Conservation (phyloP, 2,797 vertebrate species). For the Anniella stebbinsi region DNA sequence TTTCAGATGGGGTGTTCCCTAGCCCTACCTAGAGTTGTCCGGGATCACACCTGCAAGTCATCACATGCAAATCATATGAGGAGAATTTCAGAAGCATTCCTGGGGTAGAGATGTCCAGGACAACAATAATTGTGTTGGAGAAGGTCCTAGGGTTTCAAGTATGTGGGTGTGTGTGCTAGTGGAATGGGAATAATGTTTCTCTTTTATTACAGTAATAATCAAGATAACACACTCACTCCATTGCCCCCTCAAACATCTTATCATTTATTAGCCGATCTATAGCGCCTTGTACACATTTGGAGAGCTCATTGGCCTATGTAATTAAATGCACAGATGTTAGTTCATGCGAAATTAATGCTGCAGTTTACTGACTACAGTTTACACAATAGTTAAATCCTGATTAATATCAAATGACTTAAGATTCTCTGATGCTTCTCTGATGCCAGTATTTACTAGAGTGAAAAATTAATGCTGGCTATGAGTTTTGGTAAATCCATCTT, state of each 20-base stretch:
- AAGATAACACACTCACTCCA: background rate
- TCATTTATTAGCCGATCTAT: background rate
- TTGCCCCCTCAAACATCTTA: background rate
- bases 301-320: constrained; percentile 38
- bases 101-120: background rate
- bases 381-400: constrained; percentile 47
- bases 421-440: constrained; percentile 52
- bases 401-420: constrained; percentile 57
- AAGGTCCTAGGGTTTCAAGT: background rate
- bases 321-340: constrained; percentile 23
- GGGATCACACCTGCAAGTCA: background rate
- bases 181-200: background rate
- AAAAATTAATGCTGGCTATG: constrained; percentile 55
- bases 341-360: constrained; percentile 25
- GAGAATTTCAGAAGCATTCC: background rate
- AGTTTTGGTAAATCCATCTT: constrained; percentile 44
- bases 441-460: constrained; percentile 50
- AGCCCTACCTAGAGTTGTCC: too few species aligned
- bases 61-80: background rate
- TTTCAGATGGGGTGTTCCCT: too few species aligned
- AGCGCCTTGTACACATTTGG: constrained; percentile 26
- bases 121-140: background rate
- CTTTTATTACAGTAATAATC: too few species aligned
- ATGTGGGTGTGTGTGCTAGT: background rate
- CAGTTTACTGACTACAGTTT: constrained; percentile 56